Percentiles rank a stretch among this genome's conserved stretches.
Conservation (phyloP, 30 jellyfish, hydroid and myxozoan genomes). For the Pseudorhiza aurosa region DNA sequence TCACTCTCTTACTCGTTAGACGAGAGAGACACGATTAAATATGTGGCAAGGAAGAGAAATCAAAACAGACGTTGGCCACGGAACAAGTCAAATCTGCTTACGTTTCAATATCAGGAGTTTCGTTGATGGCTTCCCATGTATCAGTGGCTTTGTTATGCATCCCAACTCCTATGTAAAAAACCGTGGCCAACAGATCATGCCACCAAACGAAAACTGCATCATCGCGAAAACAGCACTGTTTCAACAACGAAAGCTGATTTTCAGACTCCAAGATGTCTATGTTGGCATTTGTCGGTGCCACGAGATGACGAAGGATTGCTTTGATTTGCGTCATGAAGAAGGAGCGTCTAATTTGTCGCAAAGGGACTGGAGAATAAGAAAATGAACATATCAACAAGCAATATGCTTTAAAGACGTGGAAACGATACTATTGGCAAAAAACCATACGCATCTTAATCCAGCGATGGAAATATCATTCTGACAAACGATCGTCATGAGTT, state of each 20-base stretch:
- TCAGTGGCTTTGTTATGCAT: slow-evolving; percentile 46
- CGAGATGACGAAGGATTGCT: slow-evolving; percentile 19
- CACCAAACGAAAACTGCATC: slow-evolving; percentile 26
- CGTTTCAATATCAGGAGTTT: neutral
- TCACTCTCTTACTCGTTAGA: too few species aligned
- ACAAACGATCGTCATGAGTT: too few species aligned
- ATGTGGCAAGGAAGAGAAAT: too few species aligned
- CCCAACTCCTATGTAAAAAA: slow-evolving; percentile 35
- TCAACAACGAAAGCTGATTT: slow-evolving; percentile 21
- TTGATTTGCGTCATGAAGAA: slow-evolving; percentile 44
- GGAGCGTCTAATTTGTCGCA: slow-evolving; percentile 15
- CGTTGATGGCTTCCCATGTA: slow-evolving; percentile 34
- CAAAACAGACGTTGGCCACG: too few species aligned
- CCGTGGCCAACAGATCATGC: slow-evolving; percentile 29
- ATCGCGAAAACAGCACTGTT: slow-evolving; percentile 29
- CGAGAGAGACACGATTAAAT: too few species aligned
- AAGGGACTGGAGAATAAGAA: slow-evolving; percentile 19
- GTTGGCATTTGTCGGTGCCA: slow-evolving; percentile 18
- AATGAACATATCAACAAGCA: neutral
- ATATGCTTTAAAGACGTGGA: neutral
- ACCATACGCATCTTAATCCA: too few species aligned
- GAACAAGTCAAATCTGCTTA: neutral
- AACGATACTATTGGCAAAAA: too few species aligned
- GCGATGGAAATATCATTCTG: too few species aligned
- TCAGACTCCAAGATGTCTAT: slow-evolving; percentile 24